Base-by-base conservation (phyloP, 2,113 vertebrate genomes). In the Microcebus murinus region DNA sequence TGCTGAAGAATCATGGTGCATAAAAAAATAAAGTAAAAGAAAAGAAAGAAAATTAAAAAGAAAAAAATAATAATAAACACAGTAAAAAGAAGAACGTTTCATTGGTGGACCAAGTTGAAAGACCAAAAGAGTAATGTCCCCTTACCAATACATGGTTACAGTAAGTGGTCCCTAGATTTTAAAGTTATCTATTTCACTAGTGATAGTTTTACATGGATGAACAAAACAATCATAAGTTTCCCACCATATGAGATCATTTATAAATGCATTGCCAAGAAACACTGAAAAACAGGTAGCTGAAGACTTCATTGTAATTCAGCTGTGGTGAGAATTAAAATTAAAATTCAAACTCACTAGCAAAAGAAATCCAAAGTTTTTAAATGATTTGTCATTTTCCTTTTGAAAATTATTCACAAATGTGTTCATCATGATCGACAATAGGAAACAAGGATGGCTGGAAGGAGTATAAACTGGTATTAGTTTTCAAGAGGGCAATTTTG, bases 401-500 rank as follows among this genome's bases (percentile, higher is more conserved):
- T 55, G n/a, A 31, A 96, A 92, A 95, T 2, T 34, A 80, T 50
- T 57, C 61, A 52, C n/a, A 80, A 76, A 68, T n/a, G 4, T 42
- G 57, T 81, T 85, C 48, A 88, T 81, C 39, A 50, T 7, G 31
- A 65, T 3, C 59, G 50, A 76, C n/a, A 76, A 42, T 61, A 87
- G 13, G 59, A 25, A 81, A 73, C 21, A 79, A 70, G 15, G 55
- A 50, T 7, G 8, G 11, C 17, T 63, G 25, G 31, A 85, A 68
- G 8, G 27, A 89, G 13, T 25, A 88, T 34, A 59, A 93, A 89
- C 12, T 50, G 1, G 6, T 91, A 0, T 71, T 36, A 52, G 1
- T 84, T 93, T 93, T 94, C 50, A 74, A 91, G 63, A 91, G 23
- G 21, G 29, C 27, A 84, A 74, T 87, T 68, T 91, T 96, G 14